Evolutionary conservation across 2,888 invertebrate genomes (phyloP).

Genomic region (Polyommatus icarus): DNA sequence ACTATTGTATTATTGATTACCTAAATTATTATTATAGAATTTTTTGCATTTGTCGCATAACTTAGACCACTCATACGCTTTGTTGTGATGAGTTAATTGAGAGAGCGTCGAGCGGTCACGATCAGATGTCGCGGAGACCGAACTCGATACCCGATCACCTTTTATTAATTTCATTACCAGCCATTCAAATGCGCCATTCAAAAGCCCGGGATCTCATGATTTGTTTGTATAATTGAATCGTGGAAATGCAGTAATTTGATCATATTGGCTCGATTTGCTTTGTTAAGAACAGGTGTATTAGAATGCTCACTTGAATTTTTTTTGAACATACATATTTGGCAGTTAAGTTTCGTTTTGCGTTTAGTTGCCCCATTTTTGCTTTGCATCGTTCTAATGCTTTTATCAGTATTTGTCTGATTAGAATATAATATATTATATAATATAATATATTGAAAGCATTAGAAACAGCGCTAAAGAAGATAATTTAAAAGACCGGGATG

Average conservation of each 20-base stretch:
- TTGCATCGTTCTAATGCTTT: too few species aligned
- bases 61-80: conserved; percentile 40
- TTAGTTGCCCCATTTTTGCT: too few species aligned
- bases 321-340: too few species aligned
- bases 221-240: not conserved
- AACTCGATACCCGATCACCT: conserved; percentile 43
- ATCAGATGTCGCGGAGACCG: conserved; percentile 58
- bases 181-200: conserved; percentile 14
- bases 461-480: too few species aligned
- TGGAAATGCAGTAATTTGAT: conserved; percentile 11
- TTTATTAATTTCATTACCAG: conserved; percentile 34
- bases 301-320: too few species aligned
- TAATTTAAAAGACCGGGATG: too few species aligned
- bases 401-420: too few species aligned
- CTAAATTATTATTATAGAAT: too few species aligned
- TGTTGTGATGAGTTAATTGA: conserved; percentile 54
- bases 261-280: not conserved
- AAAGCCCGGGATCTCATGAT: not conserved
- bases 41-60: not conserved
- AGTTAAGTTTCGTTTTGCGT: too few species aligned
- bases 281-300: not conserved
- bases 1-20: too few species aligned
- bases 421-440: too few species aligned
- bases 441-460: too few species aligned
- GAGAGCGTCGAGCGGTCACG: conserved; percentile 56